Evolutionary conservation across 1,140 invertebrate genomes (phyloP), one percentile per base, ranked within the genome.

Genomic region (Apis laboriosa): DNA sequence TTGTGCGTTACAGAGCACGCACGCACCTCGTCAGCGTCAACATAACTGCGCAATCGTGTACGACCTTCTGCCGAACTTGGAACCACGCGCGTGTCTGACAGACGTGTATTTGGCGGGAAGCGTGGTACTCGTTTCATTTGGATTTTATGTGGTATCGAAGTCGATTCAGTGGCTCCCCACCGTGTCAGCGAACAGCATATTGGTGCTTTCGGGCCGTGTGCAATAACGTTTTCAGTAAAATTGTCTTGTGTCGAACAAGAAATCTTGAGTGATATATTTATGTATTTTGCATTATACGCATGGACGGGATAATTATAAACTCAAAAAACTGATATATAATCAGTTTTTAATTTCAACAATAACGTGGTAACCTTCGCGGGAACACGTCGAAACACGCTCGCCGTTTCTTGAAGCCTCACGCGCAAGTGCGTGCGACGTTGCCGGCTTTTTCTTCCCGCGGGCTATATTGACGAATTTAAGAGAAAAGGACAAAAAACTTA

Each of bases 371-470:
- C 87, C 84, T 71, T 86, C 86, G 86, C 86, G 77, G 86, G 86
- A 60, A 88, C 43, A 87, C 84, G 66, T 88, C 85, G 86, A 78
- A 81, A 55, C 89, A 89, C 87, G 85, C 67, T 82, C 73, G 80
- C 68, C 74, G 75, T 82, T 81, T 77, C 67, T 84, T 24, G 79
- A 66, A 72, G 74, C 53, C 83, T 88, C 83, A 77, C 85, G 81
- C 88, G 88, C 90, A 88, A 91, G 90, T 89, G 90, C 87, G 87
- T 72, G 86, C 90, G 77, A 83, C 80, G 92, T 92, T 92, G 92
- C 92, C 92, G 73, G 78, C 64, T 90, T 63, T 34, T 51, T 49
- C 21, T 56, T 68, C 66, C 63, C 73, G 67, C 73, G 63, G 77
- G 77, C 74, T 85, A 85, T 66, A 68, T 13, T 76, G 49, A 83